A percentile compares a stretch with the other conserved stretches of the same genome.
These are phyloP conservation scores for Auanema freiburgensis DNA, from an alignment of 2,888 invertebrate species.

Conservation along the genomic window DNA sequence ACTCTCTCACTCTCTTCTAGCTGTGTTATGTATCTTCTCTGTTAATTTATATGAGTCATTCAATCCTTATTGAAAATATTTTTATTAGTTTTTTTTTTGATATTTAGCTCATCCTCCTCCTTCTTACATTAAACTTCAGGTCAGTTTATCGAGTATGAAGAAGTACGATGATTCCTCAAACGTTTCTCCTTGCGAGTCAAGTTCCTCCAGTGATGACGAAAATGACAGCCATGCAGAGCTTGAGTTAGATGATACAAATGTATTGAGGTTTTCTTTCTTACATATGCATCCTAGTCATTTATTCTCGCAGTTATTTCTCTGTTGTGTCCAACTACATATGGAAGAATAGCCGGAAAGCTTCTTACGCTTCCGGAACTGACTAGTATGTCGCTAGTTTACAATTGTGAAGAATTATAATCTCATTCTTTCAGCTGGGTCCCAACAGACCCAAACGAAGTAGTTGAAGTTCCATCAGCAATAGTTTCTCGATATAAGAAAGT, in stretches of 20 bases:
- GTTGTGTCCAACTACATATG: slow-evolving; percentile 10
- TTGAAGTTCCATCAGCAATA: slow-evolving; percentile 26
- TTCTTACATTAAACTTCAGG: slow-evolving; percentile 21
- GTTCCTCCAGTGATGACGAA: slow-evolving; percentile 6
- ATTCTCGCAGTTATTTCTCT: slow-evolving; percentile 11
- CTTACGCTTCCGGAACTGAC: slow-evolving; percentile 9
- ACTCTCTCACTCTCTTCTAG: no score
- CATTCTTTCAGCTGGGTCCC: slow-evolving; percentile 30
- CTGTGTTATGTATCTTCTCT: no score
- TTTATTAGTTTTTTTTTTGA: no score
- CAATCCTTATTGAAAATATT: no score
- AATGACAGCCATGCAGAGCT: slow-evolving; percentile 3
- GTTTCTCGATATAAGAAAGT: slow-evolving; percentile 31
- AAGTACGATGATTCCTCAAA: slow-evolving; percentile 25
- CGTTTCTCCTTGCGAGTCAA: not conserved
- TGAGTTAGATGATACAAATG: slow-evolving; percentile 15
- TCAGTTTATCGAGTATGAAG: slow-evolving; percentile 39
- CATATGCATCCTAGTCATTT: not conserved
- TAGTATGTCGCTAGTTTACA: not conserved
- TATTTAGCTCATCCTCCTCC: slow-evolving; percentile 23
- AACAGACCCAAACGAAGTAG: slow-evolving; percentile 26
- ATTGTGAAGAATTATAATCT: not conserved
- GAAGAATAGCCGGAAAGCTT: slow-evolving; percentile 4
- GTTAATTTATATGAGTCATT: no score
- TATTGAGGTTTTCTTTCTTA: slow-evolving; percentile 8